Percentiles rank a stretch among this genome's conserved stretches.
phyloP scores from a whole-genome alignment of 2,113 vertebrate genomes.

The Oreochromis spilurus region DNA sequence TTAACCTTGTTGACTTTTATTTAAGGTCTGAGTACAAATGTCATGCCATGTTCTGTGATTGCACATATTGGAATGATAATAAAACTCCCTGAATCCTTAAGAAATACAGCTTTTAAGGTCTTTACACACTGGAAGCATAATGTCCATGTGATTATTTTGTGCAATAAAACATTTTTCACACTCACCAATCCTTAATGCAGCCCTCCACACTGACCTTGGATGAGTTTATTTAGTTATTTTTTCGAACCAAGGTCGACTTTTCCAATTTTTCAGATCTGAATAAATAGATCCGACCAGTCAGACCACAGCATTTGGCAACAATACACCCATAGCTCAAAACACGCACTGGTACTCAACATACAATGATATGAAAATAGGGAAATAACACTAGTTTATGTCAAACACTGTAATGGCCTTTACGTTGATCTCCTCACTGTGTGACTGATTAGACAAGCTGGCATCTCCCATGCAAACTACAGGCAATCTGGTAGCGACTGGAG shows the following conservation, averaged over 20 bases:
- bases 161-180: not conserved
- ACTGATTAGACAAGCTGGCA: not conserved
- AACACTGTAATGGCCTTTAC: not conserved
- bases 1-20: not conserved
- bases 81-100: not conserved
- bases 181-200: not conserved
- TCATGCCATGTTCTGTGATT: not conserved
- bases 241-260: not conserved
- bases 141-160: not conserved
- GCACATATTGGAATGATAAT: not conserved
- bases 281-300: not conserved
- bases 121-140: not conserved
- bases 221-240: not conserved
- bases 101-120: not conserved
- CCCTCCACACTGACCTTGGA: not conserved
- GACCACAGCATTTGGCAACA: not conserved
- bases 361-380: not conserved
- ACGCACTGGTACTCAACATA: not conserved
- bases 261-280: not conserved
- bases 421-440: not conserved
- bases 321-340: not conserved
- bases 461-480: not conserved
- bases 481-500: not conserved
- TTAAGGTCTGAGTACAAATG: not conserved
- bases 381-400: not conserved